Evolutionary conservation across 2,888 invertebrate genomes (phyloP).

Genomic region (Rhaphigaster nebulosa): DNA sequence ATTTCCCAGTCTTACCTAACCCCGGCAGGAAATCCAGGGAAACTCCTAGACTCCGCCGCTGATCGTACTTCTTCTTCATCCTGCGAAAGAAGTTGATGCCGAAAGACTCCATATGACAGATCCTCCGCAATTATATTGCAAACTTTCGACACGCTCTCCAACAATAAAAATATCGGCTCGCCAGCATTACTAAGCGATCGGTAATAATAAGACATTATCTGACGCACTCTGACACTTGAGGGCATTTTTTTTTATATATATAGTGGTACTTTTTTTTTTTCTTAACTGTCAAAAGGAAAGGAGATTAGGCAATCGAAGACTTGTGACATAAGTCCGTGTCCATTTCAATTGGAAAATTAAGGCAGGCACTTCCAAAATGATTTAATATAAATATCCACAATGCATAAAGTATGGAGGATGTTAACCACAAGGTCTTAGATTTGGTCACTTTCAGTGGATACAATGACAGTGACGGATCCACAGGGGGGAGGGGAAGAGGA

Average conservation of each 20-base stretch:
- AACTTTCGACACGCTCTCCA: conserved; percentile 28
- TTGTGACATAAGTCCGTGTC: neutral
- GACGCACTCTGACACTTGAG: neutral
- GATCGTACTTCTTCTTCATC: neutral
- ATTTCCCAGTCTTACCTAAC: conserved; percentile 45
- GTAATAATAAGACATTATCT: neutral
- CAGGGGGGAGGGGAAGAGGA: too few relatives aligned
- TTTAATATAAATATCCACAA: too few relatives aligned
- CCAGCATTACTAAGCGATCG: neutral
- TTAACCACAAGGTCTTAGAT: too few relatives aligned
- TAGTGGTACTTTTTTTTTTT: neutral
- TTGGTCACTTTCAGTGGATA: too few relatives aligned
- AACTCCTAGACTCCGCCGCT: neutral
- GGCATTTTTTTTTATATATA: neutral
- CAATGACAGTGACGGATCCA: too few relatives aligned
- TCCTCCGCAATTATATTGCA: conserved; percentile 5
- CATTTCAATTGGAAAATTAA: too few relatives aligned
- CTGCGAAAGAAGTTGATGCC: conserved; percentile 15
- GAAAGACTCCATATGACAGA: conserved; percentile 32
- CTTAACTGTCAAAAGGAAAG: neutral
- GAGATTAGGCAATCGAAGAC: neutral
- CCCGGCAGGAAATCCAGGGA: neutral
- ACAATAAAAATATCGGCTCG: neutral
- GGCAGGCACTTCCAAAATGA: too few relatives aligned
- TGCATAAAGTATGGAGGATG: too few relatives aligned